A percentile compares a stretch with the other conserved stretches of the same genome.
These are phyloP conservation scores for Oreochromis aureus DNA, from an alignment of 2,113 vertebrate species.

Conservation along the genomic window DNA sequence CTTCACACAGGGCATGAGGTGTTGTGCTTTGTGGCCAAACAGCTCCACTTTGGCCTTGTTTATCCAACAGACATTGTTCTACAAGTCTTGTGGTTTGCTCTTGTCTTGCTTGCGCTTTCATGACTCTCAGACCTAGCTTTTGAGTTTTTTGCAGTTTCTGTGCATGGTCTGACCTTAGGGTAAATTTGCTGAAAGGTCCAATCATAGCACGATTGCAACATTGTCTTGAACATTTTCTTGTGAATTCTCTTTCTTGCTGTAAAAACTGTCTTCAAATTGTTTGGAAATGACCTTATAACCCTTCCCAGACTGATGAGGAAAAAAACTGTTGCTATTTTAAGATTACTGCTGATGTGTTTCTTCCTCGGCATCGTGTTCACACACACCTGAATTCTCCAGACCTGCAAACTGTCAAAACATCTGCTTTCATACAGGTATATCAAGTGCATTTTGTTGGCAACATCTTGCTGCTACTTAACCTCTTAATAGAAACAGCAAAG, in stretches of 20 bases:
- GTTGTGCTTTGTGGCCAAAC: background rate
- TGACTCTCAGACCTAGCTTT: background rate
- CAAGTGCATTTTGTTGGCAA: background rate
- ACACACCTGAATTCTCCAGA: background rate
- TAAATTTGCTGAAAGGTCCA: background rate
- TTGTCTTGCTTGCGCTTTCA: background rate
- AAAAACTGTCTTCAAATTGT: background rate
- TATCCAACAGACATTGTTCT: background rate
- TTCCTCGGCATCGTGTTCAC: background rate
- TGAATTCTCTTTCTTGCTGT: background rate
- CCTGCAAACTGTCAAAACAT: background rate
- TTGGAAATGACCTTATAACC: background rate
- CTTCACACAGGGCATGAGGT: background rate
- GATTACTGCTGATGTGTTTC: background rate
- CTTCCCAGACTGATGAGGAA: background rate
- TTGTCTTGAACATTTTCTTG: background rate
- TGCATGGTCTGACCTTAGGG: background rate
- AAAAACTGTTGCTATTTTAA: background rate
- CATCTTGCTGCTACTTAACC: background rate
- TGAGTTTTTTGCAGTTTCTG: background rate
- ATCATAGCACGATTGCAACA: background rate
- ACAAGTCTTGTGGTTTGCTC: background rate
- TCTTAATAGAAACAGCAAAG: background rate
- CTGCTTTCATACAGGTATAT: background rate
- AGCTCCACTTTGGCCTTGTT: background rate